Base-by-base conservation (phyloP, 2,113 vertebrate species). In the Thymallus thymallus region DNA sequence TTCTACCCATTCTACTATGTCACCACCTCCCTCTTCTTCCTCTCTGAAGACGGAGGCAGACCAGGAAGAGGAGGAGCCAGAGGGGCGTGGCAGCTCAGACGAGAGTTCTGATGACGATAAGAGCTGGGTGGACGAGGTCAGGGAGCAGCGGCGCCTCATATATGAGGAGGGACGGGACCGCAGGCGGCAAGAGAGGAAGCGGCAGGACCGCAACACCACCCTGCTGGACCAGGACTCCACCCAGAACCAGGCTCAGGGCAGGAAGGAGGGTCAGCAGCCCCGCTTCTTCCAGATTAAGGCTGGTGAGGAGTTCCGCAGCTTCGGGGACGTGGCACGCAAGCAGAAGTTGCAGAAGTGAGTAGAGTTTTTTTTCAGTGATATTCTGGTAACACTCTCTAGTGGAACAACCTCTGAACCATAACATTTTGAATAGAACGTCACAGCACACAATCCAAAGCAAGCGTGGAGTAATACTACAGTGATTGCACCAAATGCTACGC, bases 31-130 rank as follows among this genome's bases (percentile, higher is more conserved):
- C 4, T 4, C 24, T 22, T 64, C 62, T 12, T 82, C 22, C 58
- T 46, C 24, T 16, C 0, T 84, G 29, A 73, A 86, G 3, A 56
- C n/a, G 35, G 61, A 61, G 88, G 81, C 32, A 56, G 85, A 75
- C 23, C 93, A 95, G 83, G 94, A 94, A 1, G 95, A 95, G 56
- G 95, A 97, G 82, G 97, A 99, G 78, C 92, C 84, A 4, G 98
- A 99, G 92, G 98, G 98, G 68, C 95, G 87, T 76, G 93, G 92
- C 68, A 99, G 97, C 87, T 97, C 97, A n/a, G 96, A 58, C 55
- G 95, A 96, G 80, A 96, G 96, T 88, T 99, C 98, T 30, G 95
- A 96, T 67, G 98, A 99, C 76, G 97, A 99, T 84, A 98, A 97
- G 86, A 93, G 86, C 87, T 99, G 98, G 98, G 96, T 98, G 80